Evolutionary conservation across 2,888 invertebrate genomes (phyloP), one percentile per base, ranked within the genome.

Genomic region (Caprella mutica): DNA sequence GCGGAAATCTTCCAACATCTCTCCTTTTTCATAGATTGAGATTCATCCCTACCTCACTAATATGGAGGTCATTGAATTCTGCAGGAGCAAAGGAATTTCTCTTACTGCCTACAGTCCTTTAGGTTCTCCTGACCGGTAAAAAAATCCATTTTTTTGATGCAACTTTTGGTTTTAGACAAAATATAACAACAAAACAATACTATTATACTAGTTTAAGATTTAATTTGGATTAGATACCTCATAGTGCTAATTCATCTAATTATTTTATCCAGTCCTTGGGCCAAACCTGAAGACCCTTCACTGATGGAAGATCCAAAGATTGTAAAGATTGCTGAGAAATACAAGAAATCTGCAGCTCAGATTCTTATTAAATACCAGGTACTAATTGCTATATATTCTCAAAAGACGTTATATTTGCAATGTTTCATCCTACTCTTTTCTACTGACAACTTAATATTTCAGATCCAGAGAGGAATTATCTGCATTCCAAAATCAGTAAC

Each of bases 401-500:
- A n/a, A n/a, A n/a, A n/a, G n/a, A n/a, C n/a, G n/a, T n/a, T n/a
- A n/a, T n/a, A n/a, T n/a, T n/a, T n/a, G n/a, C n/a, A n/a, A n/a
- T n/a, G n/a, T n/a, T n/a, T n/a, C n/a, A n/a, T n/a, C n/a, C n/a
- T n/a, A n/a, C n/a, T n/a, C n/a, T n/a, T n/a, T n/a, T n/a, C n/a
- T n/a, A n/a, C n/a, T n/a, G n/a, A n/a, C n/a, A n/a, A n/a, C n/a
- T n/a, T n/a, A n/a, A n/a, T 17, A n/a, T 81, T 68, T 70, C 35
- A 55, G 55, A 23, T 66, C n/a, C 85, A 89, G 68, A 78, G 83
- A 38, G 83, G 81, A 1, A 77, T 81, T 63, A 79, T 85, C 35
- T 83, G 84, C 35, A 86, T 90, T 64, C 89, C 90, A 0, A 91
- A 90, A 71, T 87, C 87, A 0, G 85, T 86, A 17, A 87, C 78